These are phyloP conservation scores for Drosophila tropicalis DNA, from an alignment of 1,140 invertebrate genomes.

Conservation along the genomic window DNA sequence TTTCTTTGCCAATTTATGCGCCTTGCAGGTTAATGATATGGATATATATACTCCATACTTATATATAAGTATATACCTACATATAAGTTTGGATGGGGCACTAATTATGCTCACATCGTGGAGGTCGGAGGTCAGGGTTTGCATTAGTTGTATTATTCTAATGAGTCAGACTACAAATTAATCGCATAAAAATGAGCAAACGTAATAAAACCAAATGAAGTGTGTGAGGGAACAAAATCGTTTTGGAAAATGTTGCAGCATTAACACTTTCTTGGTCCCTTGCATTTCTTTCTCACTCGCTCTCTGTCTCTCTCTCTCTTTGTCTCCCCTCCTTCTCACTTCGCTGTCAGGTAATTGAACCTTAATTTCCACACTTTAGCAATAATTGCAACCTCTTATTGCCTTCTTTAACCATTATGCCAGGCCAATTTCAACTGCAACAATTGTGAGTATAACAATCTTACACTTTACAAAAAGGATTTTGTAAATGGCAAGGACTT, in stretches of 20 bases:
- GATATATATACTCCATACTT: constrained; percentile 19
- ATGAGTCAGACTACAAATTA: constrained; percentile 71
- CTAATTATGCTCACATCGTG: constrained; percentile 71
- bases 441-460: constrained; percentile 45
- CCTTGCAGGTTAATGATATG: constrained; percentile 74
- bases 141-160: constrained; percentile 76
- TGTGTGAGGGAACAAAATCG: constrained; percentile 44
- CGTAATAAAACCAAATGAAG: constrained; percentile 59
- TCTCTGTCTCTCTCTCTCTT: no score
- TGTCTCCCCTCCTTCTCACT: neutral
- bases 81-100: neutral
- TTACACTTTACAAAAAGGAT: neutral
- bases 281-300: no score
- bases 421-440: constrained; percentile 26
- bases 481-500: neutral
- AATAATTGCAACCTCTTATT: constrained; percentile 46
- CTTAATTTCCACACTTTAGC: constrained; percentile 13
- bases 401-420: constrained; percentile 34
- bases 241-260: constrained; percentile 59
- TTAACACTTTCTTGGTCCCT: constrained; percentile 44
- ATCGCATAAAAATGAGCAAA: constrained; percentile 49
- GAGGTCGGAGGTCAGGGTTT: constrained; percentile 13
- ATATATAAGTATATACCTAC: no score
- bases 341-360: constrained; percentile 38
- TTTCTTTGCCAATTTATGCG: constrained; percentile 66